Evolutionary conservation across 2,888 invertebrate genomes (phyloP).

Genomic region (Antheraea yamamai): DNA sequence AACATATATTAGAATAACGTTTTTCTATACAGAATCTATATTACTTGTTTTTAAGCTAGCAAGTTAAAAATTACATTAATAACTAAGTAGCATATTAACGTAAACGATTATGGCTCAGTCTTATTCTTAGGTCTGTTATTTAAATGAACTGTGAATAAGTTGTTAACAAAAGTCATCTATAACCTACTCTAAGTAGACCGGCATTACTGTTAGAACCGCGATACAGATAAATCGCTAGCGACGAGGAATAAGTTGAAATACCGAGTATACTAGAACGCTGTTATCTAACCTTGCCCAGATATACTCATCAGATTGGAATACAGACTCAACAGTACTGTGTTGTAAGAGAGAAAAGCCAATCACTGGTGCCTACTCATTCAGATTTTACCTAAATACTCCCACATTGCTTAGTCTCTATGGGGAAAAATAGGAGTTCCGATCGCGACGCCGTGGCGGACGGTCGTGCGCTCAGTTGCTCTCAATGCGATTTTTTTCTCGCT

Average conservation of each 20-base stretch:
- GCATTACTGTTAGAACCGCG: not conserved
- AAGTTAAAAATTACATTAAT: not conserved
- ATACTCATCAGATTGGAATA: not conserved
- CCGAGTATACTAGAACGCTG: not conserved
- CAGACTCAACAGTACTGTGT: not conserved
- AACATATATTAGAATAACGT: not conserved
- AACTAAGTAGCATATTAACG: not conserved
- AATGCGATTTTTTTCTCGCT: too few relatives aligned
- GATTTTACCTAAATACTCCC: too few relatives aligned
- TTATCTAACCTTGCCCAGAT: not conserved
- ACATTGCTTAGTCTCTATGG: too few relatives aligned
- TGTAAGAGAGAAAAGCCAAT: not conserved
- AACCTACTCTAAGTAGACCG: not conserved
- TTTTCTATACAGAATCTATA: not conserved
- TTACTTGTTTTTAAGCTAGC: not conserved
- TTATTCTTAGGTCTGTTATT: not conserved
- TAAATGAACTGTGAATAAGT: not conserved
- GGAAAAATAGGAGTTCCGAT: too few relatives aligned
- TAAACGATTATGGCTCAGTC: not conserved
- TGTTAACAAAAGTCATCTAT: not conserved
- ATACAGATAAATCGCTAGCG: not conserved
- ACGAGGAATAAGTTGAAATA: slow-evolving; percentile 2
- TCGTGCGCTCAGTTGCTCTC: too few relatives aligned
- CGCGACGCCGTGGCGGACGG: too few relatives aligned
- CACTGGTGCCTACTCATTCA: too few relatives aligned